phyloP scores from a whole-genome alignment of 2,888 invertebrate genomes.

The Zeuzera pyrina region DNA sequence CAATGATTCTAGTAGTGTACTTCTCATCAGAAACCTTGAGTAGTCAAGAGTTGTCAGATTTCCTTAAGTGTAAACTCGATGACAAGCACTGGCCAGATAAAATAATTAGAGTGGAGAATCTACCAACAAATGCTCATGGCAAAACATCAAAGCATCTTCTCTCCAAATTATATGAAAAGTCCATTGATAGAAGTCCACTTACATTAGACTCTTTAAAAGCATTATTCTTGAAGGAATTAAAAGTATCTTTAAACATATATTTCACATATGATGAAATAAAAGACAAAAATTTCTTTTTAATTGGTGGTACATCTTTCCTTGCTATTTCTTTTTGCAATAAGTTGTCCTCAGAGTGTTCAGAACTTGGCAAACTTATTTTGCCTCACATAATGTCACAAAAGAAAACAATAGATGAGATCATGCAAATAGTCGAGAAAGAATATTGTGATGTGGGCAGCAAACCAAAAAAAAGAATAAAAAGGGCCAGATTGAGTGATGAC shows the following conservation, averaged over 20 bases:
- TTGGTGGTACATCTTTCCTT: constrained; percentile 81
- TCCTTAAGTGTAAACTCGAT: constrained; percentile 55
- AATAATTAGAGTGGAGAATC: constrained; percentile 69
- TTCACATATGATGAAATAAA: constrained; percentile 45
- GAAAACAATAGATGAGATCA: constrained; percentile 45
- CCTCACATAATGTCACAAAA: constrained; percentile 66
- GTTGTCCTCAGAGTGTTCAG: constrained; percentile 52
- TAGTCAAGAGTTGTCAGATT: constrained; percentile 44
- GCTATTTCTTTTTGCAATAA: constrained; percentile 77
- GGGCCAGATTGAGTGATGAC: constrained; percentile 19
- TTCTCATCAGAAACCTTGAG: constrained; percentile 48
- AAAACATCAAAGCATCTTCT: constrained; percentile 74
- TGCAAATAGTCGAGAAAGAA: constrained; percentile 37
- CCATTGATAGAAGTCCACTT: constrained; percentile 19
- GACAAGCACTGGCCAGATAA: constrained; percentile 76
- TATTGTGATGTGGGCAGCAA: constrained; percentile 22
- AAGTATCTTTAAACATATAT: constrained; percentile 23
- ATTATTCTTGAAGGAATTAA: constrained; percentile 38
- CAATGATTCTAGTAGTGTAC: constrained; percentile 64
- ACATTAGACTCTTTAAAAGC: constrained; percentile 27
- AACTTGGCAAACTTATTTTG: constrained; percentile 64
- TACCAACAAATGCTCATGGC: constrained; percentile 80
- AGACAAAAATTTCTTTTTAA: constrained; percentile 65
- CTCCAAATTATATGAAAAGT: constrained; percentile 44
- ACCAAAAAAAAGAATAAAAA: constrained; percentile 30